Conservation (phyloP, 2,113 vertebrate species). For the Leiothrix lutea region DNA sequence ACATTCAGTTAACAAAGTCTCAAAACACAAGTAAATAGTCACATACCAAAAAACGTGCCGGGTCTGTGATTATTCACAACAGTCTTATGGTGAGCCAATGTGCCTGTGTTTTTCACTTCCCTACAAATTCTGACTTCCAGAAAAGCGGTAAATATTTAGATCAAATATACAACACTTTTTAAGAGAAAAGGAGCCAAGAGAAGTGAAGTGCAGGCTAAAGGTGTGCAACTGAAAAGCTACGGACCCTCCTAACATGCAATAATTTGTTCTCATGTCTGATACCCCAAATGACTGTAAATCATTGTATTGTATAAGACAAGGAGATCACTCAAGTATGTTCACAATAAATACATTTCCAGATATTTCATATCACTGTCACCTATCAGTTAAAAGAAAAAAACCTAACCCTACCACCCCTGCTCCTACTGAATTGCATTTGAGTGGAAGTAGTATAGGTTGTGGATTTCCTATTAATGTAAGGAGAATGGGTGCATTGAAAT, state of each 20-base stretch:
- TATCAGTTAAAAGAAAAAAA: background rate
- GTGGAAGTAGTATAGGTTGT: background rate
- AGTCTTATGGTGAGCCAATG: background rate
- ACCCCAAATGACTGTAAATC: background rate
- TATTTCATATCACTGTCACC: background rate
- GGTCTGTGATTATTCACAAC: background rate
- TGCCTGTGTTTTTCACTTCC: background rate
- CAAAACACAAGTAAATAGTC: slow-evolving; percentile 6
- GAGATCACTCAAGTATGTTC: background rate
- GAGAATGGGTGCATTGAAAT: background rate
- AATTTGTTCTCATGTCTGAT: background rate
- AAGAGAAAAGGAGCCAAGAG: background rate
- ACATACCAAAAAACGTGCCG: background rate
- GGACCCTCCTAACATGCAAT: background rate
- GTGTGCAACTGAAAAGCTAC: accelerated
- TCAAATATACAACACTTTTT: background rate
- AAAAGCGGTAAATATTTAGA: background rate
- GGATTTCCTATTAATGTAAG: background rate
- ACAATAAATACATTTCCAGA: background rate
- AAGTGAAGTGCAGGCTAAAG: background rate
- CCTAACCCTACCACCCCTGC: background rate
- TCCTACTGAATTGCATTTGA: background rate
- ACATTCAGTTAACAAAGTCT: slow-evolving; percentile 12
- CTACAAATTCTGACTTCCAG: background rate
- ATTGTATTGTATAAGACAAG: background rate